A percentile compares a stretch with the other conserved stretches of the same genome.
Evolutionary conservation across 2,113 vertebrate species (phyloP).

Genomic region (Cryptotis parvus): DNA sequence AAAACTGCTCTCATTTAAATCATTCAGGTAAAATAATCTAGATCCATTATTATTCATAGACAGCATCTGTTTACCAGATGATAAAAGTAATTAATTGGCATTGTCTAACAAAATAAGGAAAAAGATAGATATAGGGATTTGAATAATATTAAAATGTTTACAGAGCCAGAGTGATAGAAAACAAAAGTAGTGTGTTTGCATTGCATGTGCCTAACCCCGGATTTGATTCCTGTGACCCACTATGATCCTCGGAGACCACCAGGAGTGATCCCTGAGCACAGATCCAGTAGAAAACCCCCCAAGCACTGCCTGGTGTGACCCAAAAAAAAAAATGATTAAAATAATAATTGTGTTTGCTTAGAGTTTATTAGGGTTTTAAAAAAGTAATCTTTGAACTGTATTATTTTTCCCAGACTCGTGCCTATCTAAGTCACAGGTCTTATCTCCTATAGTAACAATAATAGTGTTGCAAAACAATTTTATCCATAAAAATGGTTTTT

Average conservation of each 20-base stretch:
- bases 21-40: neutral
- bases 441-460: too few species aligned
- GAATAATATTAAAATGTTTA: neutral
- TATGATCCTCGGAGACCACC: too few species aligned
- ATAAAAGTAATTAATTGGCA: neutral
- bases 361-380: neutral
- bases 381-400: slow-evolving; percentile 3
- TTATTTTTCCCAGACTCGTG: neutral
- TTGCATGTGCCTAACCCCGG: too few species aligned
- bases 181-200: too few species aligned
- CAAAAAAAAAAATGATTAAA: too few species aligned
- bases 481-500: too few species aligned
- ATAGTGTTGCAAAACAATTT: neutral
- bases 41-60: too few species aligned
- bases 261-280: too few species aligned
- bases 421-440: neutral
- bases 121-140: neutral
- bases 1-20: neutral
- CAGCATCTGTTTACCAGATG: neutral
- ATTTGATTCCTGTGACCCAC: too few species aligned
- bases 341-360: neutral
- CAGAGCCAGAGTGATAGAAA: too few species aligned
- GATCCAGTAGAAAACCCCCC: too few species aligned
- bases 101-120: neutral
- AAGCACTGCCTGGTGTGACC: too few species aligned